Conservation (phyloP, 2,113 vertebrate genomes). For the Piaya cayana region DNA sequence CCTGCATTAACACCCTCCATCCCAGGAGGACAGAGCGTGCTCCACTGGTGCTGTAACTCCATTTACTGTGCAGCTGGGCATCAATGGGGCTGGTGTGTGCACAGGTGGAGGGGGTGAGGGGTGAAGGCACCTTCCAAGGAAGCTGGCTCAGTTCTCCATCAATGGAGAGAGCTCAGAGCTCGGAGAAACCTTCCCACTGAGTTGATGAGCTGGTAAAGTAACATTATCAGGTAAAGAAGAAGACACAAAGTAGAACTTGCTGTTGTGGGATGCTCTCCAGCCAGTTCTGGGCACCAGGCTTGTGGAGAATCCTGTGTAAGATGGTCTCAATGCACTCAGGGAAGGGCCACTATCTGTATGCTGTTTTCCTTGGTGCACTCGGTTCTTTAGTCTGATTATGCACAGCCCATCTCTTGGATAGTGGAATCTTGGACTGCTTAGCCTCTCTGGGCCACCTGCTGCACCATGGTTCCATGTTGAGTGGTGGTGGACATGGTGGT, state of each 20-base stretch:
- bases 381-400: not conserved
- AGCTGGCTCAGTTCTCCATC: not conserved
- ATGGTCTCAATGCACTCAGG: fast-evolving
- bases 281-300: not conserved
- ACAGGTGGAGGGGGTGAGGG: not conserved
- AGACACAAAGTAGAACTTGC: not conserved
- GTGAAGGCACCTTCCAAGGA: not conserved
- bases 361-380: not conserved
- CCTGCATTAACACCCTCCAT: not conserved
- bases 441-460: not conserved
- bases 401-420: not conserved
- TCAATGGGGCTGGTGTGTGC: not conserved
- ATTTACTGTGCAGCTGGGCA: not conserved
- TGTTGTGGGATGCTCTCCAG: not conserved
- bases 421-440: not conserved
- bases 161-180: too few relatives aligned
- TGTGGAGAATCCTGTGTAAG: not conserved
- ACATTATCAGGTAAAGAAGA: not conserved
- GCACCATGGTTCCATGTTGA: not conserved
- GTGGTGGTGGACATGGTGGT: not conserved
- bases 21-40: not conserved
- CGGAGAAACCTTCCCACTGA: not conserved
- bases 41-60: not conserved
- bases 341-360: not conserved
- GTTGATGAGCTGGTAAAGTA: not conserved